phyloP scores from a whole-genome alignment of 92 coral and sea anemone species.

The Parazoanthus atlanticus region DNA sequence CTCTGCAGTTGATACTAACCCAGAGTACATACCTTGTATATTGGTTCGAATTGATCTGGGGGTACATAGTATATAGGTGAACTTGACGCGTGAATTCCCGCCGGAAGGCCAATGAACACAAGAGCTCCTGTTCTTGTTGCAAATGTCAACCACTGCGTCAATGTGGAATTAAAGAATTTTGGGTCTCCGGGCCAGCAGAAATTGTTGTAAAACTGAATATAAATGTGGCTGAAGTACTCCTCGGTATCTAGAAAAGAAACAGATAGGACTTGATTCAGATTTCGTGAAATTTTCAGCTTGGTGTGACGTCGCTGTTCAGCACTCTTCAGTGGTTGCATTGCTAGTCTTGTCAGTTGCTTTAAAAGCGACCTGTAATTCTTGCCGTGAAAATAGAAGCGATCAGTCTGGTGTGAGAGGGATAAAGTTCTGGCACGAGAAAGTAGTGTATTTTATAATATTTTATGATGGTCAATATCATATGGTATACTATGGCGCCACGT shows the following conservation, averaged over 20 bases:
- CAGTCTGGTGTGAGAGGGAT: too few species aligned
- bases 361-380: too few species aligned
- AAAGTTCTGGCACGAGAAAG: too few species aligned
- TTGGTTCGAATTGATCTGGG: neutral
- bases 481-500: neutral
- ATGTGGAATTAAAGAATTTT: neutral
- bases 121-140: neutral
- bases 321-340: too few species aligned
- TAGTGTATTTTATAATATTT: too few species aligned
- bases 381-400: too few species aligned
- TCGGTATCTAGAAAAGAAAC: constrained; percentile 15
- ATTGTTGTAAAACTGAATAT: constrained; percentile 30
- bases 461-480: neutral
- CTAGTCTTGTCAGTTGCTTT: too few species aligned
- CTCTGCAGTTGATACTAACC: too few species aligned
- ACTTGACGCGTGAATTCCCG: neutral
- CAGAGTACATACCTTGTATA: constrained; percentile 8
- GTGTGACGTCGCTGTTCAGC: too few species aligned
- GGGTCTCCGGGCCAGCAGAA: constrained; percentile 22
- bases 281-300: too few species aligned
- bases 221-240: constrained; percentile 17
- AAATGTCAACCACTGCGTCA: constrained; percentile 20
- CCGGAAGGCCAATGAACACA: constrained; percentile 14
- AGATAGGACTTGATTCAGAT: too few species aligned
- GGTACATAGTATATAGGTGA: neutral